Conservation (phyloP, 2,113 vertebrate species). For the Pica pica region DNA sequence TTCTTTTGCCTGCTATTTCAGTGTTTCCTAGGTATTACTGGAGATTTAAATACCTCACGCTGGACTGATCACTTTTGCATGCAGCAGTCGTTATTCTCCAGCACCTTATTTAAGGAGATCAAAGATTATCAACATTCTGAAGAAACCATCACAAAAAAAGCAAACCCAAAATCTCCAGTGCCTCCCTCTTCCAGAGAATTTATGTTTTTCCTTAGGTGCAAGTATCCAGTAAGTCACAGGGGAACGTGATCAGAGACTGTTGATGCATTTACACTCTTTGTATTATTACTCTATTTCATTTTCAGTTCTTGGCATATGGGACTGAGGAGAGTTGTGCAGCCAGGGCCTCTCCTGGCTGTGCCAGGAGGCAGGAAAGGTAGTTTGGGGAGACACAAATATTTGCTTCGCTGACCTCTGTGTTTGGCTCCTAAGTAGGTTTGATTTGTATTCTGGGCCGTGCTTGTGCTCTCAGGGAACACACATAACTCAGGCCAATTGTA, state of each 20-base stretch:
- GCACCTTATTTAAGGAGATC: not conserved
- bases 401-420: slow-evolving; percentile 22
- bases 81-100: not conserved
- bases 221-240: not conserved
- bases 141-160: not conserved
- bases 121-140: not conserved
- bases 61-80: not conserved
- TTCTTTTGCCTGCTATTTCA: not conserved
- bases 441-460: not conserved
- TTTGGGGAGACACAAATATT: slow-evolving; percentile 46
- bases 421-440: slow-evolving; percentile 31
- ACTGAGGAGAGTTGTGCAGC: not conserved
- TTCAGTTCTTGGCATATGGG: not conserved
- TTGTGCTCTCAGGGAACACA: slow-evolving; percentile 24
- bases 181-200: not conserved
- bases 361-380: slow-evolving; percentile 46
- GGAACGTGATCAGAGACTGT: not conserved
- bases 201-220: not conserved
- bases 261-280: slow-evolving; percentile 22
- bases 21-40: not conserved
- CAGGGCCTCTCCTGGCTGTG: not conserved
- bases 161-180: not conserved
- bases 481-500: slow-evolving; percentile 20
- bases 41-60: not conserved
- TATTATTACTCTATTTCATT: slow-evolving; percentile 2